These are phyloP conservation scores for Teleogryllus oceanicus DNA, from an alignment of 2,888 invertebrate genomes.

Conservation along the genomic window DNA sequence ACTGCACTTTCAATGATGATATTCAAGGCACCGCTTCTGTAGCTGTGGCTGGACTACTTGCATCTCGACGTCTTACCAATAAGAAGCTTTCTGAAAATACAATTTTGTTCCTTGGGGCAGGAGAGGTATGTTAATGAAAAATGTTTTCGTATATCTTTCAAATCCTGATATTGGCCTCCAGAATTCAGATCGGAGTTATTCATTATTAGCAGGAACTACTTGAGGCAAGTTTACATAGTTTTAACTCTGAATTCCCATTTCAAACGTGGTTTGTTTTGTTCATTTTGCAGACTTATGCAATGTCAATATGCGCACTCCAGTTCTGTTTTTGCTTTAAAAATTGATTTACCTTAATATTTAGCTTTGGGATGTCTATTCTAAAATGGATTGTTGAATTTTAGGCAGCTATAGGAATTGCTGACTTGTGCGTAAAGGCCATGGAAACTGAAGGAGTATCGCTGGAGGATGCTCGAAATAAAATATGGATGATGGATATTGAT, in stretches of 20 bases:
- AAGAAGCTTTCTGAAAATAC: constrained; percentile 80
- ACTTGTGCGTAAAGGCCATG: constrained; percentile 86
- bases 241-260: background rate
- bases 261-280: no score
- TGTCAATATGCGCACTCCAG: background rate
- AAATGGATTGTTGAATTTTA: constrained; percentile 45
- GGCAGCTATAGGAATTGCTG: constrained; percentile 91
- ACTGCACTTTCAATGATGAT: constrained; percentile 98
- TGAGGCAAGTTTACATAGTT: no score
- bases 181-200: background rate
- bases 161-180: no score
- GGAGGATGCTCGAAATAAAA: constrained; percentile 77
- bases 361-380: constrained; percentile 31
- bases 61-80: constrained; percentile 72
- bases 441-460: constrained; percentile 59
- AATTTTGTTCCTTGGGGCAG: constrained; percentile 87
- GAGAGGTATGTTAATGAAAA: constrained; percentile 54
- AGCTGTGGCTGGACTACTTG: constrained; percentile 88
- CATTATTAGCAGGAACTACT: no score
- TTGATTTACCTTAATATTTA: constrained; percentile 40
- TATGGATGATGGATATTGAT: constrained; percentile 94
- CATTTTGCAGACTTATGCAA: background rate
- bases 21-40: constrained; percentile 98
- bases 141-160: no score
- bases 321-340: constrained; percentile 20